Conservation (phyloP, 2,113 vertebrate genomes). For the Eptesicus fuscus region DNA sequence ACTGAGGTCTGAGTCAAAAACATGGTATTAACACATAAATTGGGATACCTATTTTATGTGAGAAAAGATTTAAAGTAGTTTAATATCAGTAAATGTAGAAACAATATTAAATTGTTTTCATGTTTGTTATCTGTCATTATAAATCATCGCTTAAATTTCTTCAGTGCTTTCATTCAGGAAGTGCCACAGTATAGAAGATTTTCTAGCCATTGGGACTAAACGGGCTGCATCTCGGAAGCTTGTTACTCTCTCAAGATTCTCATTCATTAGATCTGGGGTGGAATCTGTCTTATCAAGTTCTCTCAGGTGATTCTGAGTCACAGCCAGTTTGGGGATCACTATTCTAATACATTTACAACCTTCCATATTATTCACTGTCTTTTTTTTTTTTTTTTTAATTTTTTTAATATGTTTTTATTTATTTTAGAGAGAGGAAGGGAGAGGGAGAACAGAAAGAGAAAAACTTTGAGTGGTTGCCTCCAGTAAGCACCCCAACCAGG, state of each 20-base stretch:
- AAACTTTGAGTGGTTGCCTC: not conserved
- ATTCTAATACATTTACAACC: not conserved
- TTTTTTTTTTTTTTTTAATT: not conserved
- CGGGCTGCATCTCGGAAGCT: not conserved
- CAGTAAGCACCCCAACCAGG: too few species aligned
- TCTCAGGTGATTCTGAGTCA: slow-evolving; percentile 9
- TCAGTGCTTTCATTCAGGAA: slow-evolving; percentile 20
- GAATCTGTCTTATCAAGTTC: not conserved
- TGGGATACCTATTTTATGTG: not conserved
- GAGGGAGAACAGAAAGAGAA: not conserved
- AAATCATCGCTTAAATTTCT: slow-evolving; percentile 33
- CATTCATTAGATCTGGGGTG: not conserved
- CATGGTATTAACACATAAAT: not conserved
- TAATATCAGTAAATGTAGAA: not conserved
- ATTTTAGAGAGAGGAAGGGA: not conserved
- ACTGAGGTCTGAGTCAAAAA: slow-evolving; percentile 6
- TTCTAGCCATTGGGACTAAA: not conserved
- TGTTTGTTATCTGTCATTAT: not conserved
- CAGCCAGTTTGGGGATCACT: not conserved
- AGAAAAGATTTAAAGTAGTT: slow-evolving; percentile 14
- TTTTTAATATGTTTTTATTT: not conserved
- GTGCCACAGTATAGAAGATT: not conserved
- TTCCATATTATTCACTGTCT: not conserved
- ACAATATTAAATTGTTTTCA: not conserved
- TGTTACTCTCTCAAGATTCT: not conserved